These are phyloP conservation scores for Diadophis punctatus DNA, from an alignment of 2,113 vertebrate genomes.

Conservation along the genomic window DNA sequence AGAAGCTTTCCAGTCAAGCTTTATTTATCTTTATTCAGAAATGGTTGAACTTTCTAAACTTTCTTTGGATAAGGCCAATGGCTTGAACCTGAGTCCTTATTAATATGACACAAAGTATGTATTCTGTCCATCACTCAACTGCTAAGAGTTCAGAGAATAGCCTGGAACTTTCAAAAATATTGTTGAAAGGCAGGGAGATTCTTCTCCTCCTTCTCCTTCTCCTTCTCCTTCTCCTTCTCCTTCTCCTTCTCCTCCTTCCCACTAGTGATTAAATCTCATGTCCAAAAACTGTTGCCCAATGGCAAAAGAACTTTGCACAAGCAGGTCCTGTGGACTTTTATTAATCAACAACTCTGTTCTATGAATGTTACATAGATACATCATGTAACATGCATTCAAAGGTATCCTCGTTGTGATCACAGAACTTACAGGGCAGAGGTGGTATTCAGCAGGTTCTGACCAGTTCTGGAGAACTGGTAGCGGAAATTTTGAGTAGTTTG, in stretches of 20 bases:
- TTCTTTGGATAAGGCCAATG: neutral
- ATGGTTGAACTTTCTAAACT: neutral
- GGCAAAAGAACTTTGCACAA: neutral
- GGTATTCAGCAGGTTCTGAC: too few species aligned
- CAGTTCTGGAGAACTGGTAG: too few species aligned
- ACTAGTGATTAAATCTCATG: neutral
- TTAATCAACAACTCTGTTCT: neutral
- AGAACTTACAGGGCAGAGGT: neutral
- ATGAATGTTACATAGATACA: neutral
- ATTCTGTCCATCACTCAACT: neutral
- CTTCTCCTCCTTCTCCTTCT: too few species aligned
- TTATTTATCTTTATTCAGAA: neutral
- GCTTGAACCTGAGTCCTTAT: neutral
- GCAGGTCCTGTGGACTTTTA: neutral
- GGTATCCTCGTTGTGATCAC: neutral
- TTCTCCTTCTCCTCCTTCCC: neutral
- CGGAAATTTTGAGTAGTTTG: too few species aligned
- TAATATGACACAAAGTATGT: neutral
- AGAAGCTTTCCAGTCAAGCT: neutral
- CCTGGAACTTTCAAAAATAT: neutral
- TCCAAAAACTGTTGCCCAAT: neutral
- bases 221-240: rapidly evolving
- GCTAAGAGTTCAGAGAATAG: neutral
- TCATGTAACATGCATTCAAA: neutral
- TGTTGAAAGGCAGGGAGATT: neutral